phyloP scores from a whole-genome alignment of 2,888 invertebrate species.

The Nomada goodeniana region DNA sequence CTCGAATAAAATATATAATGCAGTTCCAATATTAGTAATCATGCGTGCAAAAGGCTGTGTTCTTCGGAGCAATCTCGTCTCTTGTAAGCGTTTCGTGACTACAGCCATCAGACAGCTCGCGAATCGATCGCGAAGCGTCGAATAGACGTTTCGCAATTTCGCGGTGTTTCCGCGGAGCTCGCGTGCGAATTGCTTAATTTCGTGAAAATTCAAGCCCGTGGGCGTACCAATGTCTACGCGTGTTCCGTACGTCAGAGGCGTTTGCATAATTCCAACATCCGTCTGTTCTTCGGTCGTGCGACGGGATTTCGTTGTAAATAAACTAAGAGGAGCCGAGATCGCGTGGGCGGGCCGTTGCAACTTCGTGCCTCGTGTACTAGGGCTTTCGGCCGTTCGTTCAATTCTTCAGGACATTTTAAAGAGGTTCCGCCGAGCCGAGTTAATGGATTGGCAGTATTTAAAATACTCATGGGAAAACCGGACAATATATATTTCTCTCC shows the following conservation, averaged over 20 bases:
- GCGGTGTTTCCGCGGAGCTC: conserved; percentile 47
- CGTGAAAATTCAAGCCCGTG: conserved; percentile 19
- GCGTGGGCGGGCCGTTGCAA: conserved; percentile 28
- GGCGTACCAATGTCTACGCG: conserved; percentile 24
- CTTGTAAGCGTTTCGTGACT: conserved; percentile 39
- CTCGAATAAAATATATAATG: too few species aligned
- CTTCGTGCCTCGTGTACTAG: not conserved
- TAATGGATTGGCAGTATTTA: too few species aligned
- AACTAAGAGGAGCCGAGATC: not conserved
- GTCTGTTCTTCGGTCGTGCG: conserved; percentile 14
- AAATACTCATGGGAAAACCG: too few species aligned
- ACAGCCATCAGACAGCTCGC: conserved; percentile 1
- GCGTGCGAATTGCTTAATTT: conserved; percentile 68
- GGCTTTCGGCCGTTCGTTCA: conserved; percentile 3
- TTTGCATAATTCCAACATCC: conserved; percentile 61
- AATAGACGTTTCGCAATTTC: conserved; percentile 49
- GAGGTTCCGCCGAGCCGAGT: too few species aligned
- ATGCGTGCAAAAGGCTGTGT: too few species aligned
- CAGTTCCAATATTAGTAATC: too few species aligned
- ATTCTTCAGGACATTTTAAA: not conserved
- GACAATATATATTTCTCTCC: too few species aligned
- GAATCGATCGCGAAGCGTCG: conserved; percentile 46
- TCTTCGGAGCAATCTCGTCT: conserved; percentile 15
- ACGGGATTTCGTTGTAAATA: conserved; percentile 34
- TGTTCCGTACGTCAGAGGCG: conserved; percentile 36